Conservation (phyloP, 1,140 invertebrate species). For the Plodia interpunctella region DNA sequence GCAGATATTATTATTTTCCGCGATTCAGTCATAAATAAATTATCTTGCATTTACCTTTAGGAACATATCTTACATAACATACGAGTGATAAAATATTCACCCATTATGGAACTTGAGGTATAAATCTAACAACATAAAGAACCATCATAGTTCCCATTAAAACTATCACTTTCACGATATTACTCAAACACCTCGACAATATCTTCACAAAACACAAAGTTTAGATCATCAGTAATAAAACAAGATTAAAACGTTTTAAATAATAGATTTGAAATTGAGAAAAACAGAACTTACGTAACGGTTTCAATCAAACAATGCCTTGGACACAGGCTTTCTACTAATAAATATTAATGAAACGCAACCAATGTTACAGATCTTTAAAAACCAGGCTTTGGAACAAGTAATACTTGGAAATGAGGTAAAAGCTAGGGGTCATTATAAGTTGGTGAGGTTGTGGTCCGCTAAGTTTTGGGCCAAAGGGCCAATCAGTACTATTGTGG, state of each 20-base stretch:
- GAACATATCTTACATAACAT: conserved; percentile 12
- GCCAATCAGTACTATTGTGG: conserved; percentile 58
- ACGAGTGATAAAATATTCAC: conserved; percentile 7
- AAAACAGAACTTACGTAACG: conserved; percentile 8
- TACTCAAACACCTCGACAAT: too few relatives aligned
- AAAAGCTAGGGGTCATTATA: conserved; percentile 1
- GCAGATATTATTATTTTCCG: too few relatives aligned
- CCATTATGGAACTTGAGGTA: background rate
- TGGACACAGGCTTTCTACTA: conserved; percentile 51
- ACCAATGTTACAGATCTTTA: conserved; percentile 23
- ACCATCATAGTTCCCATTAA: background rate
- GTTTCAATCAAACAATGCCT: conserved; percentile 34
- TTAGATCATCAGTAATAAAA: background rate
- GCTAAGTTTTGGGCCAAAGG: conserved; percentile 26
- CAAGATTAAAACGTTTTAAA: background rate
- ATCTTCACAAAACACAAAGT: background rate
- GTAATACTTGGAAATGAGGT: background rate
- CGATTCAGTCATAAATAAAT: conserved; percentile 12
- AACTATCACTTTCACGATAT: conserved; percentile 11
- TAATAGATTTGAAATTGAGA: background rate
- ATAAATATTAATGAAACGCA: conserved; percentile 53
- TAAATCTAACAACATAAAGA: background rate
- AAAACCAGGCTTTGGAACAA: conserved; percentile 15
- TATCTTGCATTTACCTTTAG: too few relatives aligned
- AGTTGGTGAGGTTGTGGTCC: background rate